Conservation (phyloP, 2,888 invertebrate genomes). For the Diarsia rubi region DNA sequence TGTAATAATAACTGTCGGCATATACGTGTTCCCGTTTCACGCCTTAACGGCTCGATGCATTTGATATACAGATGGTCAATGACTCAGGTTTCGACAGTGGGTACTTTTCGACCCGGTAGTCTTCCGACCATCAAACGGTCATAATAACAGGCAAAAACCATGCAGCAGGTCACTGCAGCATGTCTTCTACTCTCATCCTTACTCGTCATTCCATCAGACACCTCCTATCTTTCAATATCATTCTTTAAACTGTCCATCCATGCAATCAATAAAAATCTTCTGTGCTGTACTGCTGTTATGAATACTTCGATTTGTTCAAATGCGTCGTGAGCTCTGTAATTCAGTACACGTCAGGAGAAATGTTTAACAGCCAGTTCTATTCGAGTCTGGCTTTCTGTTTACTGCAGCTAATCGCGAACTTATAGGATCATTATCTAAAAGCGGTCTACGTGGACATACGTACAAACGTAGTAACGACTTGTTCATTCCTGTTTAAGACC, state of each 20-base stretch:
- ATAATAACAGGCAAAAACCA: background rate
- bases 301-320: slow-evolving; percentile 1
- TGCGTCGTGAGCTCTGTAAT: slow-evolving; percentile 4
- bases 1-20: background rate
- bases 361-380: slow-evolving; percentile 3
- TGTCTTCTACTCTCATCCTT: too few species aligned
- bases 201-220: too few species aligned
- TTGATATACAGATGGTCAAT: background rate
- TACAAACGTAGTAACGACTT: slow-evolving; percentile 60
- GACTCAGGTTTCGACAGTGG: background rate
- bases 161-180: background rate
- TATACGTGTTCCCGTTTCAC: background rate
- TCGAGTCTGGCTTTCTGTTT: slow-evolving; percentile 29
- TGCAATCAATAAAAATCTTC: slow-evolving; percentile 1
- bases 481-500: slow-evolving; percentile 66
- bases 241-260: too few species aligned
- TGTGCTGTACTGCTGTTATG: background rate
- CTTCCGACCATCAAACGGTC: background rate
- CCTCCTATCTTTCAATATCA: too few species aligned
- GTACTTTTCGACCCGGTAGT: background rate
- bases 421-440: slow-evolving; percentile 61
- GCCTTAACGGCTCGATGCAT: background rate
- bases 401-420: slow-evolving; percentile 35
- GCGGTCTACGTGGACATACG: slow-evolving; percentile 51
- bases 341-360: slow-evolving; percentile 16